Evolutionary conservation across 2,797 vertebrate genomes (phyloP).

Genomic region (Rhincodon typus): DNA sequence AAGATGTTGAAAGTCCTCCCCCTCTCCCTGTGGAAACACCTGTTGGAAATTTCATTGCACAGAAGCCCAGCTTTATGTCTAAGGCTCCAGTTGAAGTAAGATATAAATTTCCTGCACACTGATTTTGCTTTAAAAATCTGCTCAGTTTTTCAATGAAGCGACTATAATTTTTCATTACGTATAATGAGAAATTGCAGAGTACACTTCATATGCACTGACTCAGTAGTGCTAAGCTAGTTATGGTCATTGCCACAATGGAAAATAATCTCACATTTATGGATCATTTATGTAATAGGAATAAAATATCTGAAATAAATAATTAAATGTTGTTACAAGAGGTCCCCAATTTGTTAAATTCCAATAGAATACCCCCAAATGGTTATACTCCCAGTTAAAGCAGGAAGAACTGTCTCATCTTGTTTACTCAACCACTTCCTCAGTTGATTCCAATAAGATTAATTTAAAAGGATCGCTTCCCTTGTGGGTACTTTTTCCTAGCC

Average conservation of each 20-base stretch:
- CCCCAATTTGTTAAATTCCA: too few species aligned
- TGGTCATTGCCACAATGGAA: too few species aligned
- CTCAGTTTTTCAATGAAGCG: neutral
- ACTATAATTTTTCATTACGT: too few species aligned
- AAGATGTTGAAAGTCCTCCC: constrained; percentile 50
- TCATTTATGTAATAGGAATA: neutral
- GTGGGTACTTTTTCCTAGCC: too few species aligned
- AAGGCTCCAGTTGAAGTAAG: constrained; percentile 54
- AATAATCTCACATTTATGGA: neutral
- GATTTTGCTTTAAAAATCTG: neutral
- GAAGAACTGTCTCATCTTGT: too few species aligned
- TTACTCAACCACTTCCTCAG: too few species aligned
- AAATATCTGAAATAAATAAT: neutral
- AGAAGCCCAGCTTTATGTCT: constrained; percentile 48
- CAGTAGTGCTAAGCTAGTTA: neutral
- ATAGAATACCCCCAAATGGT: too few species aligned
- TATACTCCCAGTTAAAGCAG: too few species aligned
- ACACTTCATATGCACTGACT: neutral
- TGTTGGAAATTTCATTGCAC: constrained; percentile 59
- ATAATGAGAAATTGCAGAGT: neutral
- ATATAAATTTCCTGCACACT: constrained; percentile 36
- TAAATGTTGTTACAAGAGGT: too few species aligned
- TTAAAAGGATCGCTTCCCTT: too few species aligned
- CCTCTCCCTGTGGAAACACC: constrained; percentile 76
- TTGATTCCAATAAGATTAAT: too few species aligned